These are phyloP conservation scores for Psococerastis gibbosa DNA, from an alignment of 2,888 invertebrate species.

Conservation along the genomic window DNA sequence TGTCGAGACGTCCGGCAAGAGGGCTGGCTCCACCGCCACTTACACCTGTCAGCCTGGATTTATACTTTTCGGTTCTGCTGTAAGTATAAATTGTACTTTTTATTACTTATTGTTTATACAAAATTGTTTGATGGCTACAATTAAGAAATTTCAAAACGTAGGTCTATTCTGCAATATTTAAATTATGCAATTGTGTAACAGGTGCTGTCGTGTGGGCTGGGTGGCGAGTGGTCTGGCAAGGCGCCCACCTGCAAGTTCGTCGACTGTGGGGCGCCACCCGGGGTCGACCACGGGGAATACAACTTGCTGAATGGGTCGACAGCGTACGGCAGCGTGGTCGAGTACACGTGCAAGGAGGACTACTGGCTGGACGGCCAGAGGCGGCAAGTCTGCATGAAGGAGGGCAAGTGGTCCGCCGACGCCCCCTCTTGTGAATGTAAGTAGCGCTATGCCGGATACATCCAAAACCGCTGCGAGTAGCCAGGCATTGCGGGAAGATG, in stretches of 20 bases:
- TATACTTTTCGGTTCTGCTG: slow-evolving; percentile 62
- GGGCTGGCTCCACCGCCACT: slow-evolving; percentile 60
- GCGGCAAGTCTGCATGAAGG: slow-evolving; percentile 52
- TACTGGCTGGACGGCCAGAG: slow-evolving; percentile 59
- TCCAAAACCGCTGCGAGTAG: no score
- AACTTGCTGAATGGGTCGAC: slow-evolving; percentile 58
- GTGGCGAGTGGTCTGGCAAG: slow-evolving; percentile 66
- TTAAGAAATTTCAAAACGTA: no score
- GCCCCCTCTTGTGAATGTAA: slow-evolving; percentile 72
- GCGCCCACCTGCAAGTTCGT: slow-evolving; percentile 71
- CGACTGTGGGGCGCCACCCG: slow-evolving; percentile 66
- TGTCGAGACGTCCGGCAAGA: slow-evolving; percentile 47
- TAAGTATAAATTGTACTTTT: no score
- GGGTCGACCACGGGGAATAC: slow-evolving; percentile 56
- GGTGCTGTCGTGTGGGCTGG: slow-evolving; percentile 65
- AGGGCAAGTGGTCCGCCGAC: slow-evolving; percentile 74
- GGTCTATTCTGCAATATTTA: no score
- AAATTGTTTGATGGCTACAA: not conserved
- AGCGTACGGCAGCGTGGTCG: slow-evolving; percentile 57
- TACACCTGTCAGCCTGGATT: slow-evolving; percentile 71
- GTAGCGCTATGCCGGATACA: no score
- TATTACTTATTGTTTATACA: slow-evolving; percentile 5
- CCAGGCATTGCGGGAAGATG: no score
- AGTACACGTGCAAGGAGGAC: slow-evolving; percentile 63
- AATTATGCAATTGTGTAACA: no score